Evolutionary conservation across 2,113 vertebrate species (phyloP).

Genomic region (Bolborhynchus lineola): DNA sequence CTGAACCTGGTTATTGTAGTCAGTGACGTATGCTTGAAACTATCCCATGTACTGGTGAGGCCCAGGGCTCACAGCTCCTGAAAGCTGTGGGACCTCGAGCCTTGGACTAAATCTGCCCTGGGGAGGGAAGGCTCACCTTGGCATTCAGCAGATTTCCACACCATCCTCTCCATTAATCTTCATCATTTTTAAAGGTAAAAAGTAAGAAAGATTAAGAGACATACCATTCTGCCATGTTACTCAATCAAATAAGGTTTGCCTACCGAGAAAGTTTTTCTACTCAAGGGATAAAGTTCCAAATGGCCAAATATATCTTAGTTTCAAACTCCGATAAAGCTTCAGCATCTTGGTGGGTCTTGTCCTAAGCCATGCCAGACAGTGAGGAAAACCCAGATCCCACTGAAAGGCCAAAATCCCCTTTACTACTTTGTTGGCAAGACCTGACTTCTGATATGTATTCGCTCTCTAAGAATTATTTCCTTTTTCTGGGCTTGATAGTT

Average conservation of each 20-base stretch:
- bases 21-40: neutral
- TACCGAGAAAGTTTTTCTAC: neutral
- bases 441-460: neutral
- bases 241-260: neutral
- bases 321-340: neutral
- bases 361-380: neutral
- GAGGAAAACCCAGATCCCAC: neutral
- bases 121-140: neutral
- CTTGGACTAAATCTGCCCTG: neutral
- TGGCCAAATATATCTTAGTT: neutral
- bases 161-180: neutral
- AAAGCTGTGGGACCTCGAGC: neutral
- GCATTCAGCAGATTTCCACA: neutral
- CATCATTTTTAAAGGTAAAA: neutral
- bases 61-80: neutral
- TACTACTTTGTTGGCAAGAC: neutral
- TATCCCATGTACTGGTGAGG: neutral
- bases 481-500: neutral
- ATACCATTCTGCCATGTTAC: neutral
- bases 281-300: neutral
- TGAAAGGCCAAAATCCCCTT: neutral
- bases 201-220: neutral
- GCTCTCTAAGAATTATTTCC: neutral
- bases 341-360: neutral
- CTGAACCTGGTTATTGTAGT: neutral